Base-by-base conservation (phyloP, 1,140 invertebrate species). In the Drosophila cardini region DNA sequence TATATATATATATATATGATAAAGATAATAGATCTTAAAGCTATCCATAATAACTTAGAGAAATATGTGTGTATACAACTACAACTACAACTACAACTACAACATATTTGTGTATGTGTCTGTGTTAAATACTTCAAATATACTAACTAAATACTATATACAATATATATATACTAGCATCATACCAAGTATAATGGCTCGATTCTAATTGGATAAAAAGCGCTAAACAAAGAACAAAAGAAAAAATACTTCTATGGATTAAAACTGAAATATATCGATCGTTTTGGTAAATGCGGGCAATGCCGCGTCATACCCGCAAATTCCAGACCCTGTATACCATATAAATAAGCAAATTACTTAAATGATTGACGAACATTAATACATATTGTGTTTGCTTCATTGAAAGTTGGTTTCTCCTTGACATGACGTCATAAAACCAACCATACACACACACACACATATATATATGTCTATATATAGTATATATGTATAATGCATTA, bases 81-180 rank as follows among this genome's bases (percentile, higher is more conserved):
- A 32, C 34, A 10, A 36, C 34, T 62, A 42, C 50, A 53, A 64
- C 21, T 36, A 55, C 40, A 21, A 60, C 55, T 42, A 15, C 53
- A 40, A 38, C 36, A 57, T 62, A 62, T 21, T 62, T 62, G 32
- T 55, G 52, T 55, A 45, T 62, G 58, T 62, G 58, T 62, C 58
- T 62, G 58, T 62, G 58, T 62, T 50, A 62, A 62, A 62, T 48
- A 50, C n/a, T 9, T n/a, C 26, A 50, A 36, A 21, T 32, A 60
- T 60, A 60, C n/a, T 16, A 13, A 40, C 38, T 43, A 42, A 57
- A 57, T n/a, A 52, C 45, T 15, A 26, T 26, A 26, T 42, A 46
- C 50, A 45, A 56, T 52, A 40, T 55, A 56, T 52, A 40, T 52
- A 40, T 32, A 64, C 52, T 38, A 18, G 7, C 34, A 42, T 26